Conservation (phyloP, 64 coral and sea anemone genomes). For the Hydrozoanthus tunicans region DNA sequence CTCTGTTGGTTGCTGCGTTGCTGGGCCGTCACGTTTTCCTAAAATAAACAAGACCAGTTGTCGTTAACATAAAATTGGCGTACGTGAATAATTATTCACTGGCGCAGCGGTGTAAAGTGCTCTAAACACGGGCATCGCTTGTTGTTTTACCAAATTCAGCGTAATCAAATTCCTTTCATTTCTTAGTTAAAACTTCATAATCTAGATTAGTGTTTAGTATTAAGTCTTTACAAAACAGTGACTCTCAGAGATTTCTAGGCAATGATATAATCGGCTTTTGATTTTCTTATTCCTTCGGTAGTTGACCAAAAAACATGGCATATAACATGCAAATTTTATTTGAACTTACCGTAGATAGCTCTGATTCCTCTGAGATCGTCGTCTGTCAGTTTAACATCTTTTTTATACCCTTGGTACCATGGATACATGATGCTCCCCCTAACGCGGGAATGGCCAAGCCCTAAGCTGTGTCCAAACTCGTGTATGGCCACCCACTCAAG, state of each 20-base stretch:
- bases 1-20: background rate
- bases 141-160: no score
- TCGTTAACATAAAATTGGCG: background rate
- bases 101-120: no score
- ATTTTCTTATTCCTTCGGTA: background rate
- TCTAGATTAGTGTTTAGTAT: no score
- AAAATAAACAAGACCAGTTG: background rate
- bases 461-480: constrained; percentile 67
- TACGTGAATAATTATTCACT: no score
- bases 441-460: constrained; percentile 42
- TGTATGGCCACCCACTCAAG: constrained; percentile 75
- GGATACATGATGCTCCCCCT: constrained; percentile 63
- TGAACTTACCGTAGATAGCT: constrained; percentile 25
- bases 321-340: background rate
- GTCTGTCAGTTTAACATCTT: constrained; percentile 32
- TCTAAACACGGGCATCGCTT: no score
- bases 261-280: background rate
- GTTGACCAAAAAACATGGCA: background rate
- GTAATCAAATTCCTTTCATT: no score
- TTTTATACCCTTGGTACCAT: constrained; percentile 56
- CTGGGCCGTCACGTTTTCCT: background rate
- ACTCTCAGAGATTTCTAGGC: background rate
- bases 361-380: constrained; percentile 65
- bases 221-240: no score
- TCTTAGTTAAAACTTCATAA: no score